Conservation (phyloP, 2,888 invertebrate species). For the Sphaerophoria rueppellii region DNA sequence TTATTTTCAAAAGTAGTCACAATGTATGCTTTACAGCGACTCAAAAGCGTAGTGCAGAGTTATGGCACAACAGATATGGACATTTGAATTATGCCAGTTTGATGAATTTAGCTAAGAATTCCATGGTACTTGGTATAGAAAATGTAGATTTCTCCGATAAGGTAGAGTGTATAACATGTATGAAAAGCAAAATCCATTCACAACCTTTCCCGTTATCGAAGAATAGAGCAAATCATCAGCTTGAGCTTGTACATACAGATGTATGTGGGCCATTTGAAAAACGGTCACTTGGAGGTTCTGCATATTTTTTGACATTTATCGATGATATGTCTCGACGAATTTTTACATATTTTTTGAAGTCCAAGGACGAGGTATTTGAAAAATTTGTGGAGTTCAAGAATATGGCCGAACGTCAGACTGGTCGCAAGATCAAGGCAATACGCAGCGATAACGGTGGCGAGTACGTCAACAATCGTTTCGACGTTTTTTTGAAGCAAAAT, state of each 20-base stretch:
- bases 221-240: conserved; percentile 31
- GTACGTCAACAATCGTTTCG: no score
- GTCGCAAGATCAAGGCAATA: no score
- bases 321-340: no score
- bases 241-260: conserved; percentile 53
- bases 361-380: no score
- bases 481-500: no score
- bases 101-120: conserved; percentile 30
- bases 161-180: conserved; percentile 45
- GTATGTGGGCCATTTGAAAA: conserved; percentile 50
- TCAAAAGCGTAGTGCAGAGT: conserved; percentile 7
- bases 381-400: no score
- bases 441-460: no score
- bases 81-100: conserved; percentile 49
- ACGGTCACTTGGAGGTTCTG: conserved; percentile 50
- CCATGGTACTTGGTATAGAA: conserved; percentile 35
- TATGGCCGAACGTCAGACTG: no score
- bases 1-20: conserved; percentile 31
- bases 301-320: no score
- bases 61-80: conserved; percentile 44
- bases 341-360: no score
- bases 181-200: conserved; percentile 48
- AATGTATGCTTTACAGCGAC: conserved; percentile 23
- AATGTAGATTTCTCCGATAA: conserved; percentile 40
- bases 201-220: conserved; percentile 52